These are phyloP conservation scores for Cynodonichthys magdalenae DNA, from an alignment of 2,797 vertebrate species.

Conservation along the genomic window DNA sequence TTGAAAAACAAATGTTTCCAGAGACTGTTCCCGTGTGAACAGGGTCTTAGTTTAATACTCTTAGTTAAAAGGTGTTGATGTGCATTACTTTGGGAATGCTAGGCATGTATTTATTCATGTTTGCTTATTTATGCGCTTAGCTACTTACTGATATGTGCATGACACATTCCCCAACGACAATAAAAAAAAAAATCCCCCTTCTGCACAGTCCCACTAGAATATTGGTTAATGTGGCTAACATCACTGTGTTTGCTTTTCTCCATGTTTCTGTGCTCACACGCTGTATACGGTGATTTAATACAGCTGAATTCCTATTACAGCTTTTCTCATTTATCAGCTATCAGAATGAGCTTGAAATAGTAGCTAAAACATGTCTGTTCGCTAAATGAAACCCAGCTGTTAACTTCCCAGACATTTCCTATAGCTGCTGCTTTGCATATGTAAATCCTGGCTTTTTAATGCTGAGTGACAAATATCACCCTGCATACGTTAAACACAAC, in stretches of 20 bases:
- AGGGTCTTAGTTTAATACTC: too few species aligned
- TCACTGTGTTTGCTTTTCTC: conserved; percentile 7
- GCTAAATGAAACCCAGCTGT: background rate
- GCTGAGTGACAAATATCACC: background rate
- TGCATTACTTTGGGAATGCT: too few species aligned
- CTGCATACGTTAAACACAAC: background rate
- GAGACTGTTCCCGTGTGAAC: too few species aligned
- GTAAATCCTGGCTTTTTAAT: background rate
- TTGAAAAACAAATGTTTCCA: too few species aligned
- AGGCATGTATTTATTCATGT: background rate
- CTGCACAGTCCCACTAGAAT: background rate
- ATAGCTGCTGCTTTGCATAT: background rate
- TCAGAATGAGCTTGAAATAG: background rate
- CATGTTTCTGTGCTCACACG: background rate
- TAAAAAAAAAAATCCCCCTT: background rate
- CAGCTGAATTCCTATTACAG: background rate
- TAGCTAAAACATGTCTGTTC: conserved; percentile 3
- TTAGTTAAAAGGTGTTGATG: too few species aligned
- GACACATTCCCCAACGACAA: background rate
- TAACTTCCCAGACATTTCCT: background rate
- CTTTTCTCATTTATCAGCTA: conserved; percentile 3
- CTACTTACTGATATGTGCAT: background rate
- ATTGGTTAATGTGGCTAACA: background rate
- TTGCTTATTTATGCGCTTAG: background rate
- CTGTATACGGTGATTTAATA: conserved; percentile 1